Conservation (phyloP, 2,888 invertebrate species). For the Dichetophora obliterata region DNA sequence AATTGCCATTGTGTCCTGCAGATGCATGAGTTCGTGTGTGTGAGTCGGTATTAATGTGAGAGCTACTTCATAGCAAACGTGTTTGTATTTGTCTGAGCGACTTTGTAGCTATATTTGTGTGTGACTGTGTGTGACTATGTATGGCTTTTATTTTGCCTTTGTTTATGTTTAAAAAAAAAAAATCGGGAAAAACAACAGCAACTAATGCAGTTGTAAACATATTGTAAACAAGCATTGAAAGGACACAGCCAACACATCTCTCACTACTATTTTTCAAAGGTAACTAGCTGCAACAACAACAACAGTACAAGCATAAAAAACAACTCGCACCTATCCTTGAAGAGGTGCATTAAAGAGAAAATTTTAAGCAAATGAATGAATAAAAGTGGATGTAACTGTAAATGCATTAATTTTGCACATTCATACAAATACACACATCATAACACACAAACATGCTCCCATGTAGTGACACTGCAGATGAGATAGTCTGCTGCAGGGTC, state of each 20-base stretch:
- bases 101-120: background rate
- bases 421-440: background rate
- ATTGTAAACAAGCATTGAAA: slow-evolving; percentile 7
- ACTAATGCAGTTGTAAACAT: slow-evolving; percentile 27
- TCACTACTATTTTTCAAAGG: background rate
- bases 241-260: background rate
- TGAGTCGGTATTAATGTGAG: background rate
- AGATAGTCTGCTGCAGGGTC: no score
- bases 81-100: background rate
- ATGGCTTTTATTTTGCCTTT: background rate
- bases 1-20: slow-evolving; percentile 31
- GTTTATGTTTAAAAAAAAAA: background rate
- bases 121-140: background rate
- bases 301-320: background rate
- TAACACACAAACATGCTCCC: background rate
- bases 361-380: no score
- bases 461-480: no score
- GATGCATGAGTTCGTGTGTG: background rate
- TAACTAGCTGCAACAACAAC: background rate
- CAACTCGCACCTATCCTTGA: slow-evolving; percentile 2
- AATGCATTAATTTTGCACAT: background rate
- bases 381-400: background rate
- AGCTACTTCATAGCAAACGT: background rate
- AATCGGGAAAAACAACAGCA: background rate
- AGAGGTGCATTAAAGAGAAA: background rate